Evolutionary conservation across 2,888 invertebrate genomes (phyloP), one percentile per base, ranked within the genome.

Genomic region (Carabus problematicus): DNA sequence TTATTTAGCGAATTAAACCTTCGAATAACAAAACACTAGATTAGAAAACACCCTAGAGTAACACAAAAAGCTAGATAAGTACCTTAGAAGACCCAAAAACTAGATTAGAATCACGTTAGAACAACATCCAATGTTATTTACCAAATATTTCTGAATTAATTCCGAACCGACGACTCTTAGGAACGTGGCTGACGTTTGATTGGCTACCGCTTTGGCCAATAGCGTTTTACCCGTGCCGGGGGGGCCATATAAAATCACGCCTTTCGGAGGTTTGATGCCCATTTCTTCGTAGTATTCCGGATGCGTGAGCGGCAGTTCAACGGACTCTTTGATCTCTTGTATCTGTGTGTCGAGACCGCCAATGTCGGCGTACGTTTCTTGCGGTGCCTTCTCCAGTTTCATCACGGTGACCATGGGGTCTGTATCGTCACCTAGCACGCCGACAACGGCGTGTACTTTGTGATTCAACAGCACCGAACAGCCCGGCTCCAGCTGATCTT

Each of bases 401-500:
- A 99, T 99, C 1, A 99, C 99, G 9, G 98, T 98, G 1, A 99
- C 99, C 98, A 99, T 99, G 3, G 99, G 99, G 83, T 99, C 99
- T 9, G 98, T 98, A 79, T 99, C 98, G 83, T 99, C 99, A 19
- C 96, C 93, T n/a, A 98, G 83, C 0, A 98, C 97, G 64, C 99
- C 98, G 40, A 99, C 98, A n/a, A 99, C 98, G 56, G 98, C 97
- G 85, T 99, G 98, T 1, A 98, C 98, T 88, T 99, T 99, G 81
- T 99, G 99, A 82, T 99, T 99, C 7, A 99, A 85, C 7, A 99
- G 85, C 1, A 99, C 99, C 1, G 98, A 97, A 82, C 98, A 99
- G 4, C 99, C 98, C 19, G 99, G 99, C 82, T 99, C 98, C 66
- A 99, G 82, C 80, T 98, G 98, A 81, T 99, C 98, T 81, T 99